Evolutionary conservation across 2,888 invertebrate species (phyloP), one percentile per base, ranked within the genome.

Genomic region (Podotricha telesiphe): DNA sequence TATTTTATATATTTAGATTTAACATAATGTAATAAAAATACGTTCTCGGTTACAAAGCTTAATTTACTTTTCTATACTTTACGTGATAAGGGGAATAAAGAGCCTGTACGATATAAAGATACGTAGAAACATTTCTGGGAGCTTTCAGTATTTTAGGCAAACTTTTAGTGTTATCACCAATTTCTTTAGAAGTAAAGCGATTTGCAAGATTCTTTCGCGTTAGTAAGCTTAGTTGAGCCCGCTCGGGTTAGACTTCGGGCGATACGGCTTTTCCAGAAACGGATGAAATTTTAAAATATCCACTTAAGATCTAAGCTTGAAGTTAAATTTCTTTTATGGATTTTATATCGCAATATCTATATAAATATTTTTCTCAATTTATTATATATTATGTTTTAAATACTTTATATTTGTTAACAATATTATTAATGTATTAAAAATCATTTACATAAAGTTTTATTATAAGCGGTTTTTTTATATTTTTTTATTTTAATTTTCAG

Each of bases 191-290:
- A 68, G 48, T 69, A 45, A 69, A 69, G 58, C 65, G 63, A 67
- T 73, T 71, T 73, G n/a, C 61, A 37, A 72, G 67, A 55, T 68
- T 67, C 48, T 68, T 67, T 55, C 53, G 47, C 53, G 59, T 53
- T 62, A 62, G 64, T 67, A 61, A 55, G 55, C 61, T 55, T 40
- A 40, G 56, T 63, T 59, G 47, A 62, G 28, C 53, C 53, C 20
- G 58, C 20, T 59, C 20, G 48, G 58, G 59, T 48, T 45, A 47
- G 28, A 45, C 61, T 55, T 53, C 19, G 51, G 20, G 66, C 40
- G 66, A 37, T 53, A 62, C 62, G 62, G 50, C 62, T 67, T 62
- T 62, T 62, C 61, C 48, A n/a, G 59, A 47, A 61, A 53, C 45
- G 53, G 61, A 62, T 53, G 53, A 47, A 67, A 67, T 62, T 67